Conservation (phyloP, 2,113 vertebrate species). For the Sebastes schlegelii region DNA sequence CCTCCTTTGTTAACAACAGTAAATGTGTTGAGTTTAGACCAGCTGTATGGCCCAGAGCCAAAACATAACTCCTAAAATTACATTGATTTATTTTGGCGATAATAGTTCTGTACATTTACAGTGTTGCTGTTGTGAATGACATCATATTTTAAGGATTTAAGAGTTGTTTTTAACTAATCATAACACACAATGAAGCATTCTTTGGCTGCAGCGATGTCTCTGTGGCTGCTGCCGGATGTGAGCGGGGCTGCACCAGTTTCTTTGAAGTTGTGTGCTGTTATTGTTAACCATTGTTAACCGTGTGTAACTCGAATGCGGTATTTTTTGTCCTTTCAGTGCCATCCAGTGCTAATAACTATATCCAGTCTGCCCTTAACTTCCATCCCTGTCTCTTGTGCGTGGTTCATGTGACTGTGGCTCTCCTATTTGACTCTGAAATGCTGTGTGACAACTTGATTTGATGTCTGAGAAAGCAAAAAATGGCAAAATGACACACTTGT, state of each 20-base stretch:
- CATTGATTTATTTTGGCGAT: not conserved
- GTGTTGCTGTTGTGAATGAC: not conserved
- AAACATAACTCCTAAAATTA: slow-evolving; percentile 32
- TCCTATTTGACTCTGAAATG: slow-evolving; percentile 74
- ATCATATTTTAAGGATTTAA: not conserved
- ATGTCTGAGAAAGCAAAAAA: slow-evolving; percentile 66
- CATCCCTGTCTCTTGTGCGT: slow-evolving; percentile 73
- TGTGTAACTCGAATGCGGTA: slow-evolving; percentile 78
- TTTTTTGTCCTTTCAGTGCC: slow-evolving; percentile 82
- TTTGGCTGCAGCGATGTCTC: slow-evolving; percentile 34
- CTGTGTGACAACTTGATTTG: slow-evolving; percentile 69
- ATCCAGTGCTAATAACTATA: slow-evolving; percentile 80
- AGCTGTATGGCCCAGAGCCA: not conserved
- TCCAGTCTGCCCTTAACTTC: slow-evolving; percentile 74
- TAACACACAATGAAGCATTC: not conserved
- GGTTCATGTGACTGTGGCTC: slow-evolving; percentile 80
- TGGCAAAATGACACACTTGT: slow-evolving; percentile 83
- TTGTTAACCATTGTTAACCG: slow-evolving; percentile 73
- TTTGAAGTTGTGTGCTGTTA: slow-evolving; percentile 66
- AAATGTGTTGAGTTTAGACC: slow-evolving; percentile 19
- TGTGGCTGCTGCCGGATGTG: slow-evolving; percentile 44
- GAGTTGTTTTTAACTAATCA: not conserved
- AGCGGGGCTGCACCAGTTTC: slow-evolving; percentile 74
- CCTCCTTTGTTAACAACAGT: slow-evolving; percentile 29
- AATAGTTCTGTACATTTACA: not conserved